Percentiles rank a stretch among this genome's conserved stretches.
phyloP scores from a whole-genome alignment of 2,888 invertebrate species.

The Temnothorax unifasciatus region DNA sequence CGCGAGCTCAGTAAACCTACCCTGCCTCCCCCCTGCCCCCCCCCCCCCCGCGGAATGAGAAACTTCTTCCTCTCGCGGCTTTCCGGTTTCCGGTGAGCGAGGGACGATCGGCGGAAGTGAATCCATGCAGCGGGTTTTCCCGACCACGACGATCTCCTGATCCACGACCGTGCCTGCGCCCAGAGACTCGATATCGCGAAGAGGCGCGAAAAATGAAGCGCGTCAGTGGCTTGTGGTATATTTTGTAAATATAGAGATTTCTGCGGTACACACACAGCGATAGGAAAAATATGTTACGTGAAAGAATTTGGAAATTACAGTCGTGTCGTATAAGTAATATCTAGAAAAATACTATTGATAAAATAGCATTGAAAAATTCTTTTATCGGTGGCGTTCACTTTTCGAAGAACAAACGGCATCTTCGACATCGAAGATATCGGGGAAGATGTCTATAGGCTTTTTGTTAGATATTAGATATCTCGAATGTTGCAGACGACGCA shows the following conservation, averaged over 20 bases:
- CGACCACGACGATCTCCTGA: slow-evolving; percentile 18
- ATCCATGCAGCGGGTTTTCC: slow-evolving; percentile 30
- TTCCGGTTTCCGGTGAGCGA: slow-evolving; percentile 41
- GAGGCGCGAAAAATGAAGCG: slow-evolving; percentile 8
- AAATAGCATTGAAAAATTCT: not conserved
- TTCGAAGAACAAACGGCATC: not conserved
- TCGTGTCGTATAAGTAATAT: not conserved
- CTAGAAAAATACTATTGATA: not conserved
- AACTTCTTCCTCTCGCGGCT: slow-evolving; percentile 40
- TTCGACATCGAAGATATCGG: not conserved
- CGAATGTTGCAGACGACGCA: not conserved
- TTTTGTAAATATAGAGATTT: not conserved
- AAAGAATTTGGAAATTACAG: not conserved
- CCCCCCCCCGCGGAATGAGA: not conserved
- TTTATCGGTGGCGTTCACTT: not conserved
- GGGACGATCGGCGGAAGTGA: slow-evolving; percentile 39
- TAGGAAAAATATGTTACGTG: not conserved
- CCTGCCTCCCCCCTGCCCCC: not conserved
- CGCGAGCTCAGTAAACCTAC: slow-evolving; percentile 24
- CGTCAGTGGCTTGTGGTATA: not conserved
- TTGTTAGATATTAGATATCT: not conserved
- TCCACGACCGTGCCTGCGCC: not conserved
- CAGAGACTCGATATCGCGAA: slow-evolving; percentile 18
- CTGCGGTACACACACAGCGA: not conserved
- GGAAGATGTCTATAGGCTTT: not conserved